phyloP scores from a whole-genome alignment of 1,140 invertebrate species.

The Drosophila novamexicana region DNA sequence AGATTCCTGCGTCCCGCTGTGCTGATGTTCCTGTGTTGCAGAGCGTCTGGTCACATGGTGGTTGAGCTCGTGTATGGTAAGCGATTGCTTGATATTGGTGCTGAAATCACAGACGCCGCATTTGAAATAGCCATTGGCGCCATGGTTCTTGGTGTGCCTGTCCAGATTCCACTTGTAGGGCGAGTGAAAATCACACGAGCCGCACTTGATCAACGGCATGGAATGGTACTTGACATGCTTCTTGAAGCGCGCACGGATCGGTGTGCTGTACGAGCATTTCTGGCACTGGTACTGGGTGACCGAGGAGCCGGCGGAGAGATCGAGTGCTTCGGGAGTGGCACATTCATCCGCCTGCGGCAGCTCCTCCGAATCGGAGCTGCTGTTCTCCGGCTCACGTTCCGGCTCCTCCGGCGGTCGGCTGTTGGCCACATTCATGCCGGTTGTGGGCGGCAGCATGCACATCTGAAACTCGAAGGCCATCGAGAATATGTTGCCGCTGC shows the following conservation, averaged over 20 bases:
- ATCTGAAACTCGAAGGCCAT: constrained; percentile 72
- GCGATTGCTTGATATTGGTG: constrained; percentile 95
- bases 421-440: background rate
- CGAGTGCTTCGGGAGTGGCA: constrained; percentile 15
- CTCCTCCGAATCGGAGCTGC: constrained; percentile 56
- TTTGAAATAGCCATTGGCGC: constrained; percentile 90
- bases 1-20: constrained; percentile 6
- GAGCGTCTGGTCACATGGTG: constrained; percentile 89
- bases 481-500: constrained; percentile 64
- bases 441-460: constrained; percentile 45
- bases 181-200: constrained; percentile 95
- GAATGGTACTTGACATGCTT: constrained; percentile 97
- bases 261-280: constrained; percentile 95
- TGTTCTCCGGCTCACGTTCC: constrained; percentile 33
- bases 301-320: constrained; percentile 18
- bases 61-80: constrained; percentile 96
- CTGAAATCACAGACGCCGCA: constrained; percentile 96
- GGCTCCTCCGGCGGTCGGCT: background rate
- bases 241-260: constrained; percentile 94
- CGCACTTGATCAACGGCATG: constrained; percentile 96
- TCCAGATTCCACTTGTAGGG: constrained; percentile 92
- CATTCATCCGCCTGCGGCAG: constrained; percentile 19
- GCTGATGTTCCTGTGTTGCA: constrained; percentile 39
- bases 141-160: constrained; percentile 96
- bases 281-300: constrained; percentile 89